Evolutionary conservation across 1,140 invertebrate genomes (phyloP).

Genomic region (Lucilia sericata): DNA sequence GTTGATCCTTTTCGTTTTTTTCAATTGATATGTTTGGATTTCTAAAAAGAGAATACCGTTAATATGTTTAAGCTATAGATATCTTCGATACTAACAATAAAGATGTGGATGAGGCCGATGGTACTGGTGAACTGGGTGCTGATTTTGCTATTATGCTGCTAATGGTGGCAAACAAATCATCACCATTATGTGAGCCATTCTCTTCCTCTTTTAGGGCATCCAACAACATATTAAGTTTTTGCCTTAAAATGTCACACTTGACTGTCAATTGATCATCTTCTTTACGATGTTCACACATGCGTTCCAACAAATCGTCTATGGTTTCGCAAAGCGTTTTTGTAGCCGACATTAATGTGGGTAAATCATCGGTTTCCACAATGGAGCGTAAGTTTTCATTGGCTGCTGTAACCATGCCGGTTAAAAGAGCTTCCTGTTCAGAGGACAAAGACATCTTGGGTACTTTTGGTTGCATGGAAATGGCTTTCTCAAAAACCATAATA

Average conservation of each 20-base stretch:
- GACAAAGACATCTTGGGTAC: conserved; percentile 72
- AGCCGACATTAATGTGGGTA: conserved; percentile 79
- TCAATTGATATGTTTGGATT: conserved; percentile 65
- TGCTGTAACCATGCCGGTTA: conserved; percentile 81
- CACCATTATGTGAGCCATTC: conserved; percentile 60
- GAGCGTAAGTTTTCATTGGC: conserved; percentile 86
- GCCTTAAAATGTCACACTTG: conserved; percentile 81
- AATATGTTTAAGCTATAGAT: neutral
- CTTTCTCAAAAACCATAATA: conserved; percentile 90
- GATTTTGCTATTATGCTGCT: conserved; percentile 58
- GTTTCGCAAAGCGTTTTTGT: conserved; percentile 87
- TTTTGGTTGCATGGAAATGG: conserved; percentile 72
- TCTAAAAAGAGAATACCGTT: conserved; percentile 44
- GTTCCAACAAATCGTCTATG: conserved; percentile 81
- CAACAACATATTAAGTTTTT: conserved; percentile 82
- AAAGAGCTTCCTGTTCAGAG: conserved; percentile 70
- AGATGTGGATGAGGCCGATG: conserved; percentile 43
- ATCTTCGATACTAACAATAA: conserved; percentile 19
- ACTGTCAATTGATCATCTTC: conserved; percentile 74
- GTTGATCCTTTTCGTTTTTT: conserved; percentile 66
- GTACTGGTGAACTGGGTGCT: conserved; percentile 48
- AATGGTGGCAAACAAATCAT: conserved; percentile 62
- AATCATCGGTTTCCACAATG: conserved; percentile 88
- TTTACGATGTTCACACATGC: conserved; percentile 72
- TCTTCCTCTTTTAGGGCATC: conserved; percentile 79